Conservation (phyloP, 1,140 invertebrate species). For the Drosophila miranda region DNA sequence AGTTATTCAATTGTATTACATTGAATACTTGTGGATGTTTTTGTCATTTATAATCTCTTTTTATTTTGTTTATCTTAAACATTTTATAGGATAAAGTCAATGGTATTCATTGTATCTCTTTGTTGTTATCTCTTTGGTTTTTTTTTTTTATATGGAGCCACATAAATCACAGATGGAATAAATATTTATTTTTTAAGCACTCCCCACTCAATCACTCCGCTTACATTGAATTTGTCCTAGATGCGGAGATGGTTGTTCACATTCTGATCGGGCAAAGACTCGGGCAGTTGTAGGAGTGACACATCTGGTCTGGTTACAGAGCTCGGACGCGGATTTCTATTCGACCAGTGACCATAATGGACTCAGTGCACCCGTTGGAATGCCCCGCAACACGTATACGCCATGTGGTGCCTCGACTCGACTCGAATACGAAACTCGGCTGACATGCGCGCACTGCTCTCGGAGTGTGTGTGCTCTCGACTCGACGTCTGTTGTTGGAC, state of each 20-base stretch:
- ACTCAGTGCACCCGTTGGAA: constrained; percentile 31
- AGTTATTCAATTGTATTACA: background rate
- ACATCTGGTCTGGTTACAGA: constrained; percentile 31
- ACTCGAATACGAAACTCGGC: constrained; percentile 20
- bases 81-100: too few relatives aligned
- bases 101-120: too few relatives aligned
- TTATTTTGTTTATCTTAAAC: too few relatives aligned
- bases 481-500: constrained; percentile 64
- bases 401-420: constrained; percentile 38
- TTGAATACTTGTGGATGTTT: too few relatives aligned
- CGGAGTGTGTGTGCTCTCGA: constrained; percentile 51
- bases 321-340: constrained; percentile 20
- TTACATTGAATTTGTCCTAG: constrained; percentile 34
- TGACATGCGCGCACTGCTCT: constrained; percentile 51
- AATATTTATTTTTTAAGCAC: too few relatives aligned
- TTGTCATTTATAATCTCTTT: too few relatives aligned
- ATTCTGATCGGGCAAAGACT: constrained; percentile 26
- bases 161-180: too few relatives aligned
- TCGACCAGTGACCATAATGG: constrained; percentile 43
- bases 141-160: too few relatives aligned
- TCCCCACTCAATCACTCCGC: background rate
- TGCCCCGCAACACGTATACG: constrained; percentile 62
- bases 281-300: constrained; percentile 35
- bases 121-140: background rate
- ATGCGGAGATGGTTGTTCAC: constrained; percentile 19